Evolutionary conservation across 2,797 vertebrate genomes (phyloP), one percentile per base, ranked within the genome.

Genomic region (Enteromius mattozi): DNA sequence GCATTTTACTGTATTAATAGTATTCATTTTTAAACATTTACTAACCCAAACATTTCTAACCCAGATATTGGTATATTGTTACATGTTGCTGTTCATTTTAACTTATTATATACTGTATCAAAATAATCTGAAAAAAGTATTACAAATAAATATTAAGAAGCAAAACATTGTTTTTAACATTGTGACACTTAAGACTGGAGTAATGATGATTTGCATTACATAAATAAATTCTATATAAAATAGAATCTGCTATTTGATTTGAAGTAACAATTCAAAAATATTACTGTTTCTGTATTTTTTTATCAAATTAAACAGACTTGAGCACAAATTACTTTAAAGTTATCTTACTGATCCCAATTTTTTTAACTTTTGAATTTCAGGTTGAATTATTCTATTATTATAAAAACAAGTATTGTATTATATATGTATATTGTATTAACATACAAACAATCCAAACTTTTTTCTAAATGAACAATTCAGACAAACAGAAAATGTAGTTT

Each of bases 401-500:
- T 37, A n/a, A 27, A 27, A 27, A 27, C 27, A 27, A 27, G 27
- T 27, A 27, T 27, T n/a, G 1, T 9, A 56, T 56, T 42, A 42
- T 10, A 10, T 10, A 9, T 40, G 8, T 40, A 8, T 40, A 1
- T 40, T 9, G 21, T 56, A n/a, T 24, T 21, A 56, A n/a, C 21
- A n/a, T 8, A 21, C 21, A 7, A 54, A 21, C 21, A 56, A n/a
- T 1, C 19, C 7, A 19, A 54, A 21, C 14, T 51, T 19, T 51
- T n/a, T 56, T 56, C 21, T n/a, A 9, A n/a, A n/a, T 56, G 54
- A 56, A 10, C 54, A 56, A 12, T 56, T 56, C 21, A 56, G 3
- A n/a, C 17, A 24, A 13, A 63, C 24, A 21, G 19, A 63, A 74
- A 74, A 82, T 74, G 40, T 75, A 30, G 27, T 65, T 82, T 82